These are phyloP conservation scores for Crossocerus cetratus DNA, from an alignment of 2,888 invertebrate species.

Conservation along the genomic window DNA sequence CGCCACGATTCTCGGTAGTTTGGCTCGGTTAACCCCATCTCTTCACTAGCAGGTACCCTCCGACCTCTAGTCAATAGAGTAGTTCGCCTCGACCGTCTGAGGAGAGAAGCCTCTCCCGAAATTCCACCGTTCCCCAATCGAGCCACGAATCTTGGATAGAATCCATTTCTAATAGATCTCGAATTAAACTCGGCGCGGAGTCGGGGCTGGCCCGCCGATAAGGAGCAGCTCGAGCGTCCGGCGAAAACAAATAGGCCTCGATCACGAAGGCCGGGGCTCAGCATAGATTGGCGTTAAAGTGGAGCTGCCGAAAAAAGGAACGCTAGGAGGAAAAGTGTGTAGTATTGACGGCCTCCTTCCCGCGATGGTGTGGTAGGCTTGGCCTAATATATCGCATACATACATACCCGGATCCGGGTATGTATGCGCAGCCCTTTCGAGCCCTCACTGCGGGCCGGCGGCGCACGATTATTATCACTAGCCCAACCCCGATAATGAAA, in stretches of 20 bases:
- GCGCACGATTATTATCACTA: slow-evolving; percentile 72
- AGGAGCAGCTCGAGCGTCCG: not conserved
- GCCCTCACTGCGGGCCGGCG: slow-evolving; percentile 51
- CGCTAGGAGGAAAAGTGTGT: slow-evolving; percentile 30
- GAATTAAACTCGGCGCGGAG: not conserved
- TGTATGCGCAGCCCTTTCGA: slow-evolving; percentile 42
- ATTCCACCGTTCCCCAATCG: too few species aligned
- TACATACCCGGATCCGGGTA: slow-evolving; percentile 48
- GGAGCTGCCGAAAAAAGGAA: not conserved
- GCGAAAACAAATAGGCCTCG: slow-evolving; percentile 1
- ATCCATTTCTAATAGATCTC: too few species aligned
- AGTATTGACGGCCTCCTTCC: slow-evolving; percentile 33
- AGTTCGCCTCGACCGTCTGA: slow-evolving; percentile 53
- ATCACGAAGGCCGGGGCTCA: not conserved
- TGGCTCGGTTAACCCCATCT: slow-evolving; percentile 68
- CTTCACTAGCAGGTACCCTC: slow-evolving; percentile 62
- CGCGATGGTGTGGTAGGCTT: slow-evolving; percentile 59
- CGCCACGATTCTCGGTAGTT: slow-evolving; percentile 65
- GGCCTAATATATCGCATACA: slow-evolving; percentile 56
- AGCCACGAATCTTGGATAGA: too few species aligned
- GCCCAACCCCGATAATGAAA: slow-evolving; percentile 70
- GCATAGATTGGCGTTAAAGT: not conserved
- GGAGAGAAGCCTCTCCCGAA: slow-evolving; percentile 6
- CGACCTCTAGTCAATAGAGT: slow-evolving; percentile 64
- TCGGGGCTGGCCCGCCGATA: not conserved